Evolutionary conservation across 2,888 invertebrate genomes (phyloP).

Genomic region (Odontocolon sp.): DNA sequence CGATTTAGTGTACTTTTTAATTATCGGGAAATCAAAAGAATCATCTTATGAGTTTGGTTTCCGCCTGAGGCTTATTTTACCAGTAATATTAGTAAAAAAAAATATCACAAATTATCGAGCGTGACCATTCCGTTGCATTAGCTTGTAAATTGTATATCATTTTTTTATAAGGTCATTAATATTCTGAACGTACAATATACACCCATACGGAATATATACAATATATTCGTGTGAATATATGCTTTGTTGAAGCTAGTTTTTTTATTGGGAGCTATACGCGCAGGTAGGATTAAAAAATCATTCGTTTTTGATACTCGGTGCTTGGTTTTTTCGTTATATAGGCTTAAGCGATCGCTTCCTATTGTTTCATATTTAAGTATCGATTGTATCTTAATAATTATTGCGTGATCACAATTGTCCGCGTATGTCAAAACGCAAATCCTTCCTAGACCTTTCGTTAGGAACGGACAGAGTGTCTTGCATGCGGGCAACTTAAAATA

Average conservation of each 20-base stretch:
- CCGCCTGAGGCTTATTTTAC: constrained; percentile 59
- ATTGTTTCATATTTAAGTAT: constrained; percentile 56
- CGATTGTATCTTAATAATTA: constrained; percentile 43
- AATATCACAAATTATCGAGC: constrained; percentile 41
- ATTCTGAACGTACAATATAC: not conserved
- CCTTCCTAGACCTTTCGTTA: constrained; percentile 22
- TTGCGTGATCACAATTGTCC: constrained; percentile 22
- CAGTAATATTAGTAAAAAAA: constrained; percentile 23
- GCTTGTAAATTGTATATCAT: constrained; percentile 62
- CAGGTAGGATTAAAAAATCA: constrained; percentile 46
- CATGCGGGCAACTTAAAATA: constrained; percentile 28
- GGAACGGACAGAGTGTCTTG: constrained; percentile 1
- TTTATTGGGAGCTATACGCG: constrained; percentile 2
- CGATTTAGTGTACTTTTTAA: constrained; percentile 48
- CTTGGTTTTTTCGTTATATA: constrained; percentile 68
- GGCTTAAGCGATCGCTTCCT: constrained; percentile 64
- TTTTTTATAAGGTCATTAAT: constrained; percentile 39
- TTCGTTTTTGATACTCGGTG: constrained; percentile 65
- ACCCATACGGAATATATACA: constrained; percentile 22
- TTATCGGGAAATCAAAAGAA: constrained; percentile 32
- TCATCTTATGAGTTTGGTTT: constrained; percentile 45
- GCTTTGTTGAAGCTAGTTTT: constrained; percentile 65
- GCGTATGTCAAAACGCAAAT: not conserved
- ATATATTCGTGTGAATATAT: constrained; percentile 63
- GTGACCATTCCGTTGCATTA: constrained; percentile 71